Base-by-base conservation (phyloP, 2,888 invertebrate genomes). In the Nematopogon swammerdamellus region DNA sequence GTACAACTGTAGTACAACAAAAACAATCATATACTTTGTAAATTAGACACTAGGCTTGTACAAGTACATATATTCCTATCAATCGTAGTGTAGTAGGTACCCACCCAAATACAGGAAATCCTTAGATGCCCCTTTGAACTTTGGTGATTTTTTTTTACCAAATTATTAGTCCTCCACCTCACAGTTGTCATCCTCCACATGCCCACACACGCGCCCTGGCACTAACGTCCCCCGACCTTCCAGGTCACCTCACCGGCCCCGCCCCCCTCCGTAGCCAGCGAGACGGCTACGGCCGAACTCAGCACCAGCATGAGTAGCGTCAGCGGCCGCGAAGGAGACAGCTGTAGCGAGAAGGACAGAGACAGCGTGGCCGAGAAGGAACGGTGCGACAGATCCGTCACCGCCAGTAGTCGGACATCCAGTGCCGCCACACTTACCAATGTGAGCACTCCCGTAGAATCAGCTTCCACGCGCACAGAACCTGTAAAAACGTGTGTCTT, bases 401-500 rank as follows among this genome's bases (percentile, higher is more conserved):
- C 25, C n/a, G 72, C 72, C 1, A 75, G 75, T 10, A 75, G 81
- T 44, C 80, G 82, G 51, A 80, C 75, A 52, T 82, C 81, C 47
- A 76, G 74, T 58, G 83, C 81, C 52, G 80, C 80, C 45, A 85
- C 85, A 19, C 68, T 86, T 53, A 86, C 85, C 51, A 85, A 86
- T 70, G 86, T 86, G 70, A 81, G 83, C 79, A n/a, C n/a, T n/a
- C n/a, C n/a, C n/a, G n/a, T n/a, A 19, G 3, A 20, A 47, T 20
- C 44, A n/a, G n/a, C n/a, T n/a, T n/a, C n/a, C n/a, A n/a, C n/a
- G n/a, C n/a, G n/a, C n/a, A n/a, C n/a, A n/a, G n/a, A n/a, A n/a
- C n/a, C n/a, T n/a, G n/a, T n/a, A n/a, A 44, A 44, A 44, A 44
- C 14, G 16, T n/a, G 8, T 44, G 44, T 16, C 17, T 17, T 45